Conservation (phyloP, 2,888 invertebrate genomes). For the Allacma fusca region DNA sequence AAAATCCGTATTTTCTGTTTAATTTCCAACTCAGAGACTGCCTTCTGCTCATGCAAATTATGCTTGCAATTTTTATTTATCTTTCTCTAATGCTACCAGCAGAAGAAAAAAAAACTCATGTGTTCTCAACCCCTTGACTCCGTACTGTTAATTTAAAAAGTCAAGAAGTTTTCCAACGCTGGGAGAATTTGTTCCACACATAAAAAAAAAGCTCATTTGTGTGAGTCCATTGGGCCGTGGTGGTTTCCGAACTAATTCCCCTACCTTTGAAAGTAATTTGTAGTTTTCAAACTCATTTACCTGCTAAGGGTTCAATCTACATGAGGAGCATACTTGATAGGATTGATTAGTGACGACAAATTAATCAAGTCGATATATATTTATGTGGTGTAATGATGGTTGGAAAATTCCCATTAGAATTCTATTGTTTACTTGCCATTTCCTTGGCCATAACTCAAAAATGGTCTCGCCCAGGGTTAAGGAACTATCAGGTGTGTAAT, state of each 20-base stretch:
- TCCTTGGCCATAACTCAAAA: constrained; percentile 27
- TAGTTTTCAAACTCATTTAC: constrained; percentile 12
- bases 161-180: too few species aligned
- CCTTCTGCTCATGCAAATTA: constrained; percentile 20
- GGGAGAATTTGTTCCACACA: too few species aligned
- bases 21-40: constrained; percentile 6
- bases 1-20: neutral
- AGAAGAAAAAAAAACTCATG: neutral
- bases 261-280: neutral
- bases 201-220: too few species aligned
- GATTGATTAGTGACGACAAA: constrained; percentile 26
- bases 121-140: neutral
- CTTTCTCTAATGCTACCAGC: constrained; percentile 24
- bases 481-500: constrained; percentile 43
- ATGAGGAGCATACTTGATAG: neutral
- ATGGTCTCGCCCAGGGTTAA: neutral
- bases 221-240: too few species aligned
- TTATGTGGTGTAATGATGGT: neutral
- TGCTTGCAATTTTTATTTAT: constrained; percentile 26
- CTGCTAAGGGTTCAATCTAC: neutral
- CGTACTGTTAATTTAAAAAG: neutral
- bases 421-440: neutral
- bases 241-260: neutral
- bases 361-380: constrained; percentile 14
- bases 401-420: constrained; percentile 5